Percentiles rank a stretch among this genome's conserved stretches.
phyloP scores from a whole-genome alignment of 2,113 vertebrate genomes.

The Elephantulus edwardii region DNA sequence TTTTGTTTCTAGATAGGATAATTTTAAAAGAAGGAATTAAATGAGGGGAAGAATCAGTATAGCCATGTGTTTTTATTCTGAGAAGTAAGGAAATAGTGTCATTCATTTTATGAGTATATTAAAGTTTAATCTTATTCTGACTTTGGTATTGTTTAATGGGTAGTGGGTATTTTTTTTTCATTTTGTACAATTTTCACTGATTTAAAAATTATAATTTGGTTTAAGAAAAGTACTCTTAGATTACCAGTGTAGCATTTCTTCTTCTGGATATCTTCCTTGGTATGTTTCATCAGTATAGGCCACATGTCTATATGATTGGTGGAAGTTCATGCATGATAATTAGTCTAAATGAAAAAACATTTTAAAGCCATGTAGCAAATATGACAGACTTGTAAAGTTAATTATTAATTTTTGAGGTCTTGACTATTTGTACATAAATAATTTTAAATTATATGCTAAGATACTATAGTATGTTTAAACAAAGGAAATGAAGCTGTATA shows the following conservation, averaged over 20 bases:
- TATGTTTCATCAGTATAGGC: neutral
- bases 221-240: conserved; percentile 71
- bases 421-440: neutral
- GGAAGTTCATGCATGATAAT: neutral
- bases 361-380: neutral
- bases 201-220: conserved; percentile 57
- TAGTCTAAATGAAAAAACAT: neutral
- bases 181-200: no score
- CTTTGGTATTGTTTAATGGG: conserved; percentile 73
- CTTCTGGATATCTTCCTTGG: neutral
- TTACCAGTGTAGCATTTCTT: neutral
- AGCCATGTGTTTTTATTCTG: conserved; percentile 48
- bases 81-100: conserved; percentile 34
- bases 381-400: neutral
- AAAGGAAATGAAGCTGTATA: conserved; percentile 44
- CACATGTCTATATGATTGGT: neutral
- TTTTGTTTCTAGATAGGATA: conserved; percentile 20
- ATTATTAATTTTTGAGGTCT: conserved; percentile 6
- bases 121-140: conserved; percentile 66
- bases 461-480: conserved; percentile 23
- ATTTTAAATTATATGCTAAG: conserved; percentile 26
- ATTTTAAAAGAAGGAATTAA: conserved; percentile 50
- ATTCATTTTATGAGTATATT: conserved; percentile 33
- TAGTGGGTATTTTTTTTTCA: no score
- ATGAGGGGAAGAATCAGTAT: neutral